Evolutionary conservation across 2,797 vertebrate genomes (phyloP).

Genomic region (Poeciliopsis presidionis): DNA sequence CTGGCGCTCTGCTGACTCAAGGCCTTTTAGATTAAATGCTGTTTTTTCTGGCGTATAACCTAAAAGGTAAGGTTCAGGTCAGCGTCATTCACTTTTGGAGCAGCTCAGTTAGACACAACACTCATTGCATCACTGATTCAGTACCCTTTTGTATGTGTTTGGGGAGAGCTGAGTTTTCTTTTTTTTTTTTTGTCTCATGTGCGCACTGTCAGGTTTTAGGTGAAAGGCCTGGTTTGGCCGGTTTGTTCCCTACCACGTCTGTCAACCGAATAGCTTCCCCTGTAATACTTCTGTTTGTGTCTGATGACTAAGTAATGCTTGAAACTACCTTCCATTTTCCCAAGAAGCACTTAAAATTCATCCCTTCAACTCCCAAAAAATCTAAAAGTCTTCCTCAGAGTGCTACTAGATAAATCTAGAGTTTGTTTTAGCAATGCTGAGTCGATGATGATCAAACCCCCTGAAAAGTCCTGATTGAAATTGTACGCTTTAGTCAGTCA

Average conservation of each 20-base stretch:
- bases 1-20: neutral
- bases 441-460: neutral
- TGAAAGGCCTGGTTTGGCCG: constrained; percentile 64
- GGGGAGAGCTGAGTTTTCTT: neutral
- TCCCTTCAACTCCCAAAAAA: neutral
- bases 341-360: constrained; percentile 18
- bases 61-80: neutral
- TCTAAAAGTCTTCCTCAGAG: neutral
- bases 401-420: neutral
- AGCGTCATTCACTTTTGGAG: neutral
- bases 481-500: neutral
- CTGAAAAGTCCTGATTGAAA: neutral
- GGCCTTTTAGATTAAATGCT: neutral
- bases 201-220: neutral
- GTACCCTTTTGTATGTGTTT: constrained; percentile 3
- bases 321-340: constrained; percentile 12
- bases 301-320: constrained; percentile 6
- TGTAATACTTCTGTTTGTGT: constrained; percentile 28
- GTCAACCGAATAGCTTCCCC: constrained; percentile 44
- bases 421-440: neutral
- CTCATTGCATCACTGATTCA: constrained; percentile 6
- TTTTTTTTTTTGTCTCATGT: neutral
- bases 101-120: neutral
- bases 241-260: constrained; percentile 55
- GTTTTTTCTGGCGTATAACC: neutral